phyloP scores from a whole-genome alignment of 2,113 vertebrate species.

The Dicrurus megarhynchus region DNA sequence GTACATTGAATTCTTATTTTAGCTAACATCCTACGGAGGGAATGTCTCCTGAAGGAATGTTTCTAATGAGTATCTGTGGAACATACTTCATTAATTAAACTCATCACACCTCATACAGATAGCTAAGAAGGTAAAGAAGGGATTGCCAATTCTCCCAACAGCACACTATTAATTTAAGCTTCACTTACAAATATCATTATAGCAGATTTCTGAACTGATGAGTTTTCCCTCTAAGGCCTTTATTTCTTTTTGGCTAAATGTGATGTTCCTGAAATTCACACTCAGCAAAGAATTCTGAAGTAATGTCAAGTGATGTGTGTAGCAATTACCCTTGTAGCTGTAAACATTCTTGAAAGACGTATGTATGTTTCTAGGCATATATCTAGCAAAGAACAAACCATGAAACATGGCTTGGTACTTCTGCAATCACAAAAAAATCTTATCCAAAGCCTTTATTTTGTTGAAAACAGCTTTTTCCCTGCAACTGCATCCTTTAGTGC shows the following conservation, averaged over 20 bases:
- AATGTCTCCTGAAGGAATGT: not conserved
- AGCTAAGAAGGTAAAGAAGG: not conserved
- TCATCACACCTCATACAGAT: not conserved
- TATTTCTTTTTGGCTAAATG: not conserved
- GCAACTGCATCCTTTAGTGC: not conserved
- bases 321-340: not conserved
- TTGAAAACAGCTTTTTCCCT: not conserved
- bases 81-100: not conserved
- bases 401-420: not conserved
- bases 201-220: not conserved
- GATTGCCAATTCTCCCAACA: not conserved
- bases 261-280: not conserved
- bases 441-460: not conserved
- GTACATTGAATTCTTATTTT: slow-evolving; percentile 1
- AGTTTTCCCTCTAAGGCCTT: not conserved
- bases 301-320: not conserved
- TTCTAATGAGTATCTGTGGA: not conserved
- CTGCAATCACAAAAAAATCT: not conserved
- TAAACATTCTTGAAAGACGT: not conserved
- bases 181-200: not conserved
- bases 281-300: not conserved
- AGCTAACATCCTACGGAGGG: not conserved
- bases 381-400: not conserved
- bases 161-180: not conserved
- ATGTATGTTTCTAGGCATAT: not conserved